These are phyloP conservation scores for Mamestra brassicae DNA, from an alignment of 2,888 invertebrate genomes.

Conservation along the genomic window DNA sequence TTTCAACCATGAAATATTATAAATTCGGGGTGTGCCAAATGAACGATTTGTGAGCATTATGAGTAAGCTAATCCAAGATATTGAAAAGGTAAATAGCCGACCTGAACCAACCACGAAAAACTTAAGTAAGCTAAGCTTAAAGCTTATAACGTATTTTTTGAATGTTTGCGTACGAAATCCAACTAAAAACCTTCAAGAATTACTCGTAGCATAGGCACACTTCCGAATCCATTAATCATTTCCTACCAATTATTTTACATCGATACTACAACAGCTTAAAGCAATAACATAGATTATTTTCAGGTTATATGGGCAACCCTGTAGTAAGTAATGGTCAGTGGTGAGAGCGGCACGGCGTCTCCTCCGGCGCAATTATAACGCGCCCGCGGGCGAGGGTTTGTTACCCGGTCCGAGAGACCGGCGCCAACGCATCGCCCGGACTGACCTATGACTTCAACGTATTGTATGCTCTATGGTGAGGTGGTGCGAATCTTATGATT, in stretches of 20 bases:
- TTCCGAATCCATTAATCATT: constrained; percentile 19
- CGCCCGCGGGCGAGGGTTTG: constrained; percentile 79
- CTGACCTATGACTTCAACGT: constrained; percentile 68
- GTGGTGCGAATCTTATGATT: constrained; percentile 50
- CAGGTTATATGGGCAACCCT: constrained; percentile 53
- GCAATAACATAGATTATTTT: constrained; percentile 59
- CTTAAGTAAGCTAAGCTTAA: not conserved
- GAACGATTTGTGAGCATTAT: not conserved
- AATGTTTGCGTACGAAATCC: too few relatives aligned
- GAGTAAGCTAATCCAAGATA: too few relatives aligned
- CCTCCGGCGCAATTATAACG: constrained; percentile 81
- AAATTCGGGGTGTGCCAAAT: constrained; percentile 25
- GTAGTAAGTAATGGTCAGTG: constrained; percentile 57
- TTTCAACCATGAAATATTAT: constrained; percentile 14
- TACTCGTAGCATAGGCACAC: constrained; percentile 1
- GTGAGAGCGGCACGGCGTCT: constrained; percentile 58
- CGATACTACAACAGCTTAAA: constrained; percentile 20
- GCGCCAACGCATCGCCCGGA: constrained; percentile 57
- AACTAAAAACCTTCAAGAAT: too few relatives aligned
- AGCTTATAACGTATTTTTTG: too few relatives aligned
- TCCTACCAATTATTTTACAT: constrained; percentile 26
- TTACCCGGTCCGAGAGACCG: constrained; percentile 72
- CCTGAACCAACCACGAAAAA: not conserved
- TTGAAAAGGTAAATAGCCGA: not conserved
- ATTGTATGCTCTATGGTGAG: constrained; percentile 15